Base-by-base conservation (phyloP, 1,140 invertebrate genomes). In the Bombus terrestris region DNA sequence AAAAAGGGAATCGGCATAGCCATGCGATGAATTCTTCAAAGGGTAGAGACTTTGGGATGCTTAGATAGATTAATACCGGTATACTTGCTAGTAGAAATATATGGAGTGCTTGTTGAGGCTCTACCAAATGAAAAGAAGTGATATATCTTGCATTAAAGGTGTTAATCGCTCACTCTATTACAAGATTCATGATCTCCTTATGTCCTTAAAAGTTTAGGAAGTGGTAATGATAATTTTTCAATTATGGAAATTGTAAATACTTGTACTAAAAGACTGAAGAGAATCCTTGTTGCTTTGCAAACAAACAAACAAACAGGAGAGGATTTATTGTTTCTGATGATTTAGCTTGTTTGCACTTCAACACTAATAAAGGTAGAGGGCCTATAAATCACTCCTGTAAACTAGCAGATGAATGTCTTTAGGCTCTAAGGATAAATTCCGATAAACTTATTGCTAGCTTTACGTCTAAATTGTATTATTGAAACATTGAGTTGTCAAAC, bases 11-110 rank as follows among this genome's bases (percentile, higher is more conserved):
- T 62, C 75, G 4, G 12, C 41, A 32, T 32, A 32, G 71, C 3
- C 22, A 10, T 25, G 18, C 73, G 32, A 62, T n/a, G 57, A 37
- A 35, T 78, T 78, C 76, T 66, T 78, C 76, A 47, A 78, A 78
- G 59, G 53, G 59, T 12, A 15, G 28, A 35, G n/a, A 35, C 13
- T 78, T 66, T 64, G 3, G 5, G 18, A 4, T 37, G 25, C 18
- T 43, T 35, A 3, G 39, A 43, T 66, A n/a, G 18, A 78, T 78
- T 66, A 77, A 62, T 41, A 62, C 57, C 35, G 28, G 10, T 76
- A 35, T 43, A 64, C 13, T 66, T 78, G 74, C 22, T 37, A 35
- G 74, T 37, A 76, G 74, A 59, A 37, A 37, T 76, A 76, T 76
- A 35, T 15, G n/a, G 8, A 43, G n/a, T 32, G 28, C 28, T 72